Percentiles rank a stretch among this genome's conserved stretches.
These are phyloP conservation scores for Pilophorus perplexus DNA, from an alignment of 2,888 invertebrate genomes.

Conservation along the genomic window DNA sequence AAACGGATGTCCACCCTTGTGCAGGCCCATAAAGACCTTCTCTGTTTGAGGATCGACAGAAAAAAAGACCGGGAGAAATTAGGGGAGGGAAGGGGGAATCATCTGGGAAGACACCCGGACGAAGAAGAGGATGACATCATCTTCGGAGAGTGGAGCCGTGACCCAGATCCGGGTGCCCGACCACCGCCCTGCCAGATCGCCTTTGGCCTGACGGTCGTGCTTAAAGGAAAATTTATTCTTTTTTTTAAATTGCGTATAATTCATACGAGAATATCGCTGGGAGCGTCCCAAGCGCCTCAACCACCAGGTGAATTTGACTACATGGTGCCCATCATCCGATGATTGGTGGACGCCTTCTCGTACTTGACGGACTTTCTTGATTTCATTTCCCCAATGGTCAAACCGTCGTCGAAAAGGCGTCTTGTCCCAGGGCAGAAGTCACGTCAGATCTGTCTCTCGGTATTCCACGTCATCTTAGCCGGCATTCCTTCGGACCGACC, in stretches of 20 bases:
- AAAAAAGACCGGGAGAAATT: neutral
- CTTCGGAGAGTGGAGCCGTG: conserved; percentile 35
- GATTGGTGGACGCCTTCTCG: no score
- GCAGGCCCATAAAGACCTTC: conserved; percentile 15
- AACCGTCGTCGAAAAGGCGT: no score
- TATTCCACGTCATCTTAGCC: neutral
- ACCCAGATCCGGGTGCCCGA: conserved; percentile 32
- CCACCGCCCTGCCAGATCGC: conserved; percentile 20
- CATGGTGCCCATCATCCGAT: no score
- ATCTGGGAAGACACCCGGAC: conserved; percentile 39
- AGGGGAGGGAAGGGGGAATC: conserved; percentile 13
- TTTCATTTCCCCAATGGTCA: no score
- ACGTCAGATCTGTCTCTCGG: neutral
- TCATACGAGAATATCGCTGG: no score
- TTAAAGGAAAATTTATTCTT: no score
- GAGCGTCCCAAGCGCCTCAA: no score
- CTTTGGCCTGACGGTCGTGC: neutral
- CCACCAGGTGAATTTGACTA: no score
- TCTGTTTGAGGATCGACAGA: neutral
- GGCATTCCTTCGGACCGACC: neutral
- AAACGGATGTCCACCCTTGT: conserved; percentile 4
- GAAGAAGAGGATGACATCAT: conserved; percentile 32
- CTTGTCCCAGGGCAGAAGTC: no score
- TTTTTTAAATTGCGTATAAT: no score
- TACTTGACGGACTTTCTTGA: no score